These are phyloP conservation scores for Stomorhina lunata DNA, from an alignment of 2,888 invertebrate genomes.

Conservation along the genomic window DNA sequence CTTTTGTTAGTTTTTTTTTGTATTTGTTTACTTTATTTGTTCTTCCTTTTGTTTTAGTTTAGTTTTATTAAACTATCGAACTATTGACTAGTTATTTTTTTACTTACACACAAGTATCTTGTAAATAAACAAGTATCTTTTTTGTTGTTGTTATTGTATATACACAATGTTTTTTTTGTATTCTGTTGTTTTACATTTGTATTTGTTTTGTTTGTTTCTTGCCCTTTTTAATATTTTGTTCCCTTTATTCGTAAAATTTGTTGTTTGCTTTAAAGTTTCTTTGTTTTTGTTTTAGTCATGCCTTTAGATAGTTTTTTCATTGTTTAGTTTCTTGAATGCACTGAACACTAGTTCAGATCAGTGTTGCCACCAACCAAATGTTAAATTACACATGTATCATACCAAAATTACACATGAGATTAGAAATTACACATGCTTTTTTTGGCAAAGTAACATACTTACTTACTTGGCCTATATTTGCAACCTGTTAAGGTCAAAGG, in stretches of 20 bases:
- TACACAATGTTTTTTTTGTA: constrained; percentile 3
- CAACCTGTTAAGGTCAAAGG: no score
- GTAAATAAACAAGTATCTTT: no score
- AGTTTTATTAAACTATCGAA: constrained; percentile 19
- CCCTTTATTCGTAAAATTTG: constrained; percentile 27
- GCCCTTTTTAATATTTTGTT: constrained; percentile 33
- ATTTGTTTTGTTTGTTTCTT: background rate
- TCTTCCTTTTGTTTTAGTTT: constrained; percentile 15
- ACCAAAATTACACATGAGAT: no score
- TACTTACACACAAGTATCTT: no score
- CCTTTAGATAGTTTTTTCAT: constrained; percentile 2
- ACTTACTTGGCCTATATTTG: no score
- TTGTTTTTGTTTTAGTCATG: constrained; percentile 41
- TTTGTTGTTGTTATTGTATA: constrained; percentile 15
- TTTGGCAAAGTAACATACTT: no score
- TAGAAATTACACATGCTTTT: no score
- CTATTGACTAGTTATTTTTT: constrained; percentile 22
- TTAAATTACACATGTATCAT: no score
- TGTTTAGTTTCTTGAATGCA: constrained; percentile 31
- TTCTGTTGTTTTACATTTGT: constrained; percentile 1
- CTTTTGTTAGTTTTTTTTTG: background rate
- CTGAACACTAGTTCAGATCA: background rate
- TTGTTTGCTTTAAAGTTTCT: constrained; percentile 41
- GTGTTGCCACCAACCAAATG: background rate
- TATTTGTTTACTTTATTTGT: constrained; percentile 1